phyloP scores from a whole-genome alignment of 1,140 invertebrate genomes.

The Drosophila mauritiana region DNA sequence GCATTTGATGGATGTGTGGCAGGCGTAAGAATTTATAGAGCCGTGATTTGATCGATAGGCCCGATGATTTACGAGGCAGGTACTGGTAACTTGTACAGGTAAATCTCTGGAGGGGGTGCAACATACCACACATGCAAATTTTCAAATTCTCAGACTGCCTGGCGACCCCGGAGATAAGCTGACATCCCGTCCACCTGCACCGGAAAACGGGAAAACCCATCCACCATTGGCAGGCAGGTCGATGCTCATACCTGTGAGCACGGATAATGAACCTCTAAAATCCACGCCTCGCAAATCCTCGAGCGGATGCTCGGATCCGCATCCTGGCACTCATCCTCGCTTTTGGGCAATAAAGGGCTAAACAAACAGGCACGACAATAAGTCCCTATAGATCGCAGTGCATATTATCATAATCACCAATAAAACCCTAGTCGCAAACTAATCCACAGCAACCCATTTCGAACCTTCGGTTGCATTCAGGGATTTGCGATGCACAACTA shows the following conservation, averaged over 20 bases:
- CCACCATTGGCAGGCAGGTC: slow-evolving; percentile 31
- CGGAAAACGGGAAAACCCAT: slow-evolving; percentile 52
- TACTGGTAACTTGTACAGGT: slow-evolving; percentile 8
- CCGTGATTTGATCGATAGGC: slow-evolving; percentile 63
- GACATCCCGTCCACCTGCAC: slow-evolving; percentile 52
- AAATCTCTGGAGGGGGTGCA: not conserved
- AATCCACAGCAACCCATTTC: slow-evolving; percentile 23
- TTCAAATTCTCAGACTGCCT: slow-evolving; percentile 71
- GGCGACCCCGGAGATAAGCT: slow-evolving; percentile 56
- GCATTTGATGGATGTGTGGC: slow-evolving; percentile 76
- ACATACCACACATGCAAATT: slow-evolving; percentile 62
- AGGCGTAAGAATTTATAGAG: slow-evolving; percentile 72
- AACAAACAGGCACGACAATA: slow-evolving; percentile 55
- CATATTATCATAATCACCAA: slow-evolving; percentile 79
- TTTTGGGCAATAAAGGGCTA: slow-evolving; percentile 54
- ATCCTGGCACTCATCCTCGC: slow-evolving; percentile 16
- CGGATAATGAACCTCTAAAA: slow-evolving; percentile 78
- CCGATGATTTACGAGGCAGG: slow-evolving; percentile 60
- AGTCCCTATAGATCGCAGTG: slow-evolving; percentile 39
- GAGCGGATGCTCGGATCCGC: slow-evolving; percentile 21
- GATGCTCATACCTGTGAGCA: slow-evolving; percentile 6
- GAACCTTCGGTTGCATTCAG: slow-evolving; percentile 29
- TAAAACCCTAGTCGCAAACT: slow-evolving; percentile 56
- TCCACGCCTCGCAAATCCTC: slow-evolving; percentile 73
- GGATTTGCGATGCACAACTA: slow-evolving; percentile 12